These are phyloP conservation scores for Rhinolophus ferrumequinum DNA, from an alignment of 2,113 vertebrate species.

Conservation along the genomic window DNA sequence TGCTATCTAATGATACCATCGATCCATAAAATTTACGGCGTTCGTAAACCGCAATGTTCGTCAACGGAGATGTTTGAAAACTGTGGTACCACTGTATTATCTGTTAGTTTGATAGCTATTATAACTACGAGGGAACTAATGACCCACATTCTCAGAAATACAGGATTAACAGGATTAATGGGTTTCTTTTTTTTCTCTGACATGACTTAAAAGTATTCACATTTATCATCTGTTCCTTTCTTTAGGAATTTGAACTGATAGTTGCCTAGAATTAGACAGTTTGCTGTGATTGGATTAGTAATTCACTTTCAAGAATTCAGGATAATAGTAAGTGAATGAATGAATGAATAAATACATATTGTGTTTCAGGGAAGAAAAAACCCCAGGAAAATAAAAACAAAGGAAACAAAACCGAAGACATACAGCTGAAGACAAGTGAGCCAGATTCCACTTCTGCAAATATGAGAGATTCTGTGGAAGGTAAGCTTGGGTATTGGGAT, in stretches of 20 bases:
- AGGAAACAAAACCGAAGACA: slow-evolving; percentile 77
- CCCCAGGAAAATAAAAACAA: slow-evolving; percentile 87
- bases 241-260: slow-evolving; percentile 50
- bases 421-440: slow-evolving; percentile 84
- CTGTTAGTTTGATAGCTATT: not conserved
- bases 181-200: not conserved
- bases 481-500: slow-evolving; percentile 77
- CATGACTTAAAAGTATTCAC: not conserved
- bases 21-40: too few species aligned
- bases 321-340: not conserved
- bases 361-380: slow-evolving; percentile 87
- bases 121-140: not conserved
- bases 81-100: not conserved
- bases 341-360: slow-evolving; percentile 37
- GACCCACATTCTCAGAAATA: not conserved
- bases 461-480: slow-evolving; percentile 94
- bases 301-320: not conserved
- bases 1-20: too few species aligned
- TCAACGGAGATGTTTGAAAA: too few species aligned
- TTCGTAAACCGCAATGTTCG: too few species aligned
- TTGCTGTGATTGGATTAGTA: slow-evolving; percentile 37
- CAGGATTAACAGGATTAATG: not conserved
- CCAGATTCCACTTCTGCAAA: slow-evolving; percentile 84
- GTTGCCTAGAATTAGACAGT: not conserved
- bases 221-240: slow-evolving; percentile 18